These are phyloP conservation scores for Pampusana beccarii DNA, from an alignment of 2,113 vertebrate species.

Conservation along the genomic window DNA sequence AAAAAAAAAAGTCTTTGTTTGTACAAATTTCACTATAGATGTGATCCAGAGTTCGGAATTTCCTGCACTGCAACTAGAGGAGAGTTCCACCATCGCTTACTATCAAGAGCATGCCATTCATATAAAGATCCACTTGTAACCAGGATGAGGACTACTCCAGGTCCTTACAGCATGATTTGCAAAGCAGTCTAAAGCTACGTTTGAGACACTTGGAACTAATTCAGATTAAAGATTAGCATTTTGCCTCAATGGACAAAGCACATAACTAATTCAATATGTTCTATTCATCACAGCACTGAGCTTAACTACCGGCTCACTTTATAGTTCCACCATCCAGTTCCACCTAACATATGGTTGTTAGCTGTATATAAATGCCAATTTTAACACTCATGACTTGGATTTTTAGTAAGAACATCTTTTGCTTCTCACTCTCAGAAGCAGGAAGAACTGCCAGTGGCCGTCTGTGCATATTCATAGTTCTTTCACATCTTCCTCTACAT, in stretches of 20 bases:
- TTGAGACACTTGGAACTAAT: neutral
- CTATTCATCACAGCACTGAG: neutral
- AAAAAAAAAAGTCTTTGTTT: neutral
- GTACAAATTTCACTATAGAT: neutral
- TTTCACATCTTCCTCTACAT: neutral
- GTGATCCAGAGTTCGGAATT: neutral
- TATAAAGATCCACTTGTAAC: neutral
- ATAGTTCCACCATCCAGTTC: neutral
- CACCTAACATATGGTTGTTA: neutral
- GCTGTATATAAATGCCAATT: neutral
- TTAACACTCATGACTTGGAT: neutral
- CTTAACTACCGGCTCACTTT: neutral
- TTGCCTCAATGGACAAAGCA: neutral
- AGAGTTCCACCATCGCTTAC: neutral
- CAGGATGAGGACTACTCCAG: neutral
- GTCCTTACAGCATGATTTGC: neutral
- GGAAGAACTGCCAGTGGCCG: neutral
- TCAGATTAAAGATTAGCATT: neutral
- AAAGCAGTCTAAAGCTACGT: neutral
- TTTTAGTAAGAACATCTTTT: neutral
- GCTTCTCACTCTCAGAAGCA: neutral
- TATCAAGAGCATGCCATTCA: neutral
- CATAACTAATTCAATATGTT: neutral
- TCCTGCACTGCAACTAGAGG: neutral
- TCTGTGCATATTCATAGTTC: neutral